phyloP scores from a whole-genome alignment of 2,888 invertebrate genomes.

The Carabus problematicus region DNA sequence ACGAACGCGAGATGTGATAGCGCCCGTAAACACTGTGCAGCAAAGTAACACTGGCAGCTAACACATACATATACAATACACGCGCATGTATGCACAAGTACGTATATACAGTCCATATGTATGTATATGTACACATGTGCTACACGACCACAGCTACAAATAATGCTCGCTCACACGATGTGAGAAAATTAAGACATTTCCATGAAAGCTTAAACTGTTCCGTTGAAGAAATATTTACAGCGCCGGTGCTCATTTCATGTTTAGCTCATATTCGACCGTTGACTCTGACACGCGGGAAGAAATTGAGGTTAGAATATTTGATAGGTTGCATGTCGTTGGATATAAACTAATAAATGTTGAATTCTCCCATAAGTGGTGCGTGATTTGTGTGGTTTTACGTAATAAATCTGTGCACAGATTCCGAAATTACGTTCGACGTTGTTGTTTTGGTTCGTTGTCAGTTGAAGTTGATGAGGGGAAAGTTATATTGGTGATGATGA shows the following conservation, averaged over 20 bases:
- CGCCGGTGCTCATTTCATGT: neutral
- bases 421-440: too few species aligned
- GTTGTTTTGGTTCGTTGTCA: too few species aligned
- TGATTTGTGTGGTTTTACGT: too few species aligned
- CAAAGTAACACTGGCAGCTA: constrained; percentile 30
- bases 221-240: constrained; percentile 4
- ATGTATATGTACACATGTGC: neutral
- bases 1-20: constrained; percentile 51
- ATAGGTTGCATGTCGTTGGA: too few species aligned
- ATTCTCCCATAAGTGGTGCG: too few species aligned
- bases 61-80: constrained; percentile 5
- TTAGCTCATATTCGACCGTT: too few species aligned
- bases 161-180: constrained; percentile 22
- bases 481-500: too few species aligned
- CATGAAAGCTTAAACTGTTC: constrained; percentile 44
- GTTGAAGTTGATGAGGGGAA: too few species aligned
- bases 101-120: constrained; percentile 42
- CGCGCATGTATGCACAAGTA: constrained; percentile 29
- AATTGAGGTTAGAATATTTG: too few species aligned
- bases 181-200: constrained; percentile 45
- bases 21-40: constrained; percentile 44
- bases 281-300: too few species aligned
- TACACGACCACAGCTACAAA: constrained; percentile 12
- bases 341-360: too few species aligned
- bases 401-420: too few species aligned